Evolutionary conservation across 2,113 vertebrate species (phyloP), one percentile per base, ranked within the genome.

Genomic region (Ploceus nigricollis): DNA sequence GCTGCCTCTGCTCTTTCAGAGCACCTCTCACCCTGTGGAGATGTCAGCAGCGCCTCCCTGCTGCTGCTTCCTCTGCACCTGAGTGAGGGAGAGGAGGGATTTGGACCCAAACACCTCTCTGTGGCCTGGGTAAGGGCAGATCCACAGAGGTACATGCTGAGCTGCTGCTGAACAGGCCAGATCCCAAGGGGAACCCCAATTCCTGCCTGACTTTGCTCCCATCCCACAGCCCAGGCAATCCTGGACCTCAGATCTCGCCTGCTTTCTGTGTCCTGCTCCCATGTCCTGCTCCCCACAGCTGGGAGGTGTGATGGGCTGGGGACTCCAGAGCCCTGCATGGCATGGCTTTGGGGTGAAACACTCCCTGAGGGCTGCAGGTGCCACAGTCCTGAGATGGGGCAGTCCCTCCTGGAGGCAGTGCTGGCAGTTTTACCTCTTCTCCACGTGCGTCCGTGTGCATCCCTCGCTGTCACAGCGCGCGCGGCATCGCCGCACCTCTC

Each of bases 391-490:
- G 63, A 37, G 42, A n/a, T 14, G 61, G 47, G 40, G 60, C 40
- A 72, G 60, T 54, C 40, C 48, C 64, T 82, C 15, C 93, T 42
- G 3, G 2, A 22, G 50, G 68, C 69, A 61, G 39, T 2, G 35
- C 45, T 35, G 66, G n/a, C 33, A 79, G 40, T 22, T 93, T 95
- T 96, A 97, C 93, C 93, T 96, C 60, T 80, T 80, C 51, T 93
- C 50, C 87, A 31, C 1, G 13, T 15, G 75, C 79, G 40, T 93
- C 88, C 15, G 35, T 30, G 72, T 6, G 77, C 89, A 86, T 96
- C 85, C 63, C 82, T 22, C 3, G 47, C 27, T 2, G 95, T 95
- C 89, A 72, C 73, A 45, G 90, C 10, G 27, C 4, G 0, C 3
- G 2, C 31, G 53, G 73, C 90, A 61, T 33, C 33, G 5, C 75